A percentile compares a stretch with the other conserved stretches of the same genome.
Evolutionary conservation across 2,113 vertebrate genomes (phyloP).

Genomic region (Pleuronectes platessa): DNA sequence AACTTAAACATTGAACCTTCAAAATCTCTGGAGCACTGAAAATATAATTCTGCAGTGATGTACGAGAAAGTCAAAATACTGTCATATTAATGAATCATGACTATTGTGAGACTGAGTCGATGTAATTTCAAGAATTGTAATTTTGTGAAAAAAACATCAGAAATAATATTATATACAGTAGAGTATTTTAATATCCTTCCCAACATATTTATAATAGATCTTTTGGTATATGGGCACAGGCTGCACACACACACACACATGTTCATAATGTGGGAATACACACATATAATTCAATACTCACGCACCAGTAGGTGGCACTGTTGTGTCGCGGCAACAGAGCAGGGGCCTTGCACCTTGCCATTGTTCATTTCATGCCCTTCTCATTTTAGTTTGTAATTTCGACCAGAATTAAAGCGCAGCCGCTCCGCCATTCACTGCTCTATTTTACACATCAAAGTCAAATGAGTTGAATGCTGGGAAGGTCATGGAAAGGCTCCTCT

Average conservation of each 20-base stretch:
- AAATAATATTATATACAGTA: no score
- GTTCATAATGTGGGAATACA: not conserved
- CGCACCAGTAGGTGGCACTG: conserved; percentile 70
- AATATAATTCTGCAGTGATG: no score
- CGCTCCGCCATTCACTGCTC: conserved; percentile 52
- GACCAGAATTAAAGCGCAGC: conserved; percentile 58
- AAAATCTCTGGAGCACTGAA: no score
- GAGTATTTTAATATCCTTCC: no score
- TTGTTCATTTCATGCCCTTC: conserved; percentile 57
- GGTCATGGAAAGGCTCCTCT: conserved; percentile 55
- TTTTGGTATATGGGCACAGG: no score
- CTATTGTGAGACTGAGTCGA: no score
- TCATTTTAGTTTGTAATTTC: conserved; percentile 67
- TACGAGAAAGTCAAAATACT: not conserved
- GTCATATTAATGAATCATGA: no score
- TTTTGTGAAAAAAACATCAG: no score
- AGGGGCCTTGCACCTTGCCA: conserved; percentile 10
- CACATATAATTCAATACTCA: not conserved
- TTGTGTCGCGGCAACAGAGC: conserved; percentile 28
- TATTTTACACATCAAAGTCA: conserved; percentile 75
- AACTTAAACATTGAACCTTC: no score
- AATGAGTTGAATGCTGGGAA: conserved; percentile 61
- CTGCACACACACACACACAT: not conserved
- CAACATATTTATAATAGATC: no score
- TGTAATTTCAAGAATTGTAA: no score